Evolutionary conservation across 64 coral and sea anemone species (phyloP).

Genomic region (Pachyseris speciosa): DNA sequence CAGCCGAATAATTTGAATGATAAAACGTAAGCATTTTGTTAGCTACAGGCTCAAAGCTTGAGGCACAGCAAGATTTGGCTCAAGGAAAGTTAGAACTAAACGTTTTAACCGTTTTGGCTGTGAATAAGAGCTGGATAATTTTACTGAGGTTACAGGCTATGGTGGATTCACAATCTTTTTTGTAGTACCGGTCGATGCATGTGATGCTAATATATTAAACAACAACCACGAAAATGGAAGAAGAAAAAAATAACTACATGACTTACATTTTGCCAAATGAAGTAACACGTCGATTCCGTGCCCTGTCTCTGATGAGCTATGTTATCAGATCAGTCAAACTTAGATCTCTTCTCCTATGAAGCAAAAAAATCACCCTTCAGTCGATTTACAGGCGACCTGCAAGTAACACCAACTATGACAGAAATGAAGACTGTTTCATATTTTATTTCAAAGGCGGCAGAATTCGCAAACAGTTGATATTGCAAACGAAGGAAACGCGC

Average conservation of each 20-base stretch:
- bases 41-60: no score
- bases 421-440: conserved; percentile 3
- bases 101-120: no score
- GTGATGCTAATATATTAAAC: no score
- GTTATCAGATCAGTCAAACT: background rate
- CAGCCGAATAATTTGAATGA: background rate
- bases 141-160: no score
- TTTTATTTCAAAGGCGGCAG: background rate
- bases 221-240: background rate
- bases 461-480: conserved; percentile 49
- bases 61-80: no score
- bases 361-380: background rate
- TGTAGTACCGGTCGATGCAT: no score
- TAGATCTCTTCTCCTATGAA: background rate
- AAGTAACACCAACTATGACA: background rate
- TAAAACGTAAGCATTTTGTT: background rate
- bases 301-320: background rate
- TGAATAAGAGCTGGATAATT: no score
- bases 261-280: conserved; percentile 40
- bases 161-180: no score
- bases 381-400: background rate
- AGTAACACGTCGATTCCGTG: background rate
- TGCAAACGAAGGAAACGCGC: conserved; percentile 32
- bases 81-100: no score
- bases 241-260: background rate